Percentiles rank a stretch among this genome's conserved stretches.
Conservation (phyloP, 2,797 vertebrate species). For the Nyctalus aviator region DNA sequence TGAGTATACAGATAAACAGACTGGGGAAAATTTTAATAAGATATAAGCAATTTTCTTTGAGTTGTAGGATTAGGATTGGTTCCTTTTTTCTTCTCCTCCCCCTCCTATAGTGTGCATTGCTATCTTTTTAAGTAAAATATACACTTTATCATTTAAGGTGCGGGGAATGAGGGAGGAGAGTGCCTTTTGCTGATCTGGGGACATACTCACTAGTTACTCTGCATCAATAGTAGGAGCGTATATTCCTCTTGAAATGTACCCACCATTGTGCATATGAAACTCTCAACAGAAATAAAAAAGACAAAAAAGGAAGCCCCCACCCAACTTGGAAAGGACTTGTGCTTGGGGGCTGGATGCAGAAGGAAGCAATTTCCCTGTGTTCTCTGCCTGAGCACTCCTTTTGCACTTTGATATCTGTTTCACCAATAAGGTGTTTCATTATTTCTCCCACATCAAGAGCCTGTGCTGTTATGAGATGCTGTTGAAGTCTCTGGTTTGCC, state of each 20-base stretch:
- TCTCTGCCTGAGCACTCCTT: slow-evolving; percentile 15
- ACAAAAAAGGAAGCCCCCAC: neutral
- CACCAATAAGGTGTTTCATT: slow-evolving; percentile 78
- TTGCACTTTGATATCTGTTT: slow-evolving; percentile 69
- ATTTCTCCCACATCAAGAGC: slow-evolving; percentile 66
- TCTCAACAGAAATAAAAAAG: slow-evolving; percentile 38
- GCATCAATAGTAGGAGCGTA: slow-evolving; percentile 11
- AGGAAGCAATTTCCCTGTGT: slow-evolving; percentile 47
- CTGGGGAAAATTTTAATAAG: slow-evolving; percentile 27
- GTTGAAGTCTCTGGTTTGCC: slow-evolving; percentile 59
- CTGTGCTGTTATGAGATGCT: slow-evolving; percentile 22
- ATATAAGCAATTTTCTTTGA: slow-evolving; percentile 23
- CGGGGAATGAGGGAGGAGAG: neutral
- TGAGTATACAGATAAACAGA: neutral
- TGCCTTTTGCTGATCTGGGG: neutral
- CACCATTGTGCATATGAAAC: neutral
- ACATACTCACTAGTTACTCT: neutral
- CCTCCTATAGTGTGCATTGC: neutral
- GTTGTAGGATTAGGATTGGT: neutral
- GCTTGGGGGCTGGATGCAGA: neutral
- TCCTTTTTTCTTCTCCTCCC: neutral
- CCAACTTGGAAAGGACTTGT: neutral
- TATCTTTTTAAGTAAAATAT: slow-evolving; percentile 45
- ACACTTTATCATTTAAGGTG: slow-evolving; percentile 19
- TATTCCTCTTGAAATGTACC: neutral